Percentiles rank a stretch among this genome's conserved stretches.
Conservation (phyloP, 2,113 vertebrate species). For the Ptilorrhoa leucosticta region DNA sequence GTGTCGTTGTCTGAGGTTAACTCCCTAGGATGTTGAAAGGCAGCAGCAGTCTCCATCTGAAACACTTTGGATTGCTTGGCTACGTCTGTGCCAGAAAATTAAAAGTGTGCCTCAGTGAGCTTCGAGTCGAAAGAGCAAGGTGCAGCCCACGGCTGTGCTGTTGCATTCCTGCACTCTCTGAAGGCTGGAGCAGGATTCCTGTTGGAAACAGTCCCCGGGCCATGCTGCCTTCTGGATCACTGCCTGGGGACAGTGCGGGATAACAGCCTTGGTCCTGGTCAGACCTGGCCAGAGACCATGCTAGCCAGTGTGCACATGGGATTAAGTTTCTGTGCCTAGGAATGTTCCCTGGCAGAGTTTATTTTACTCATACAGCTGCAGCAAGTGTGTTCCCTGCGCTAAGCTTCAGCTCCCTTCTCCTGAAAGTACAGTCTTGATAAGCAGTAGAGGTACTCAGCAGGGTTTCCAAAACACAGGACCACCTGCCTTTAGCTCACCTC, state of each 20-base stretch:
- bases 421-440: accelerated
- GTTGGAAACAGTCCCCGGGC: accelerated
- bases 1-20: not conserved
- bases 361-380: not conserved
- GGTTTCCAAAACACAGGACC: not conserved
- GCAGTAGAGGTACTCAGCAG: not conserved
- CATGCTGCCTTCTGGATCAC: accelerated
- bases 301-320: not conserved
- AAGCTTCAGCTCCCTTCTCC: not conserved
- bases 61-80: not conserved
- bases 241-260: accelerated
- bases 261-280: not conserved
- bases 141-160: not conserved
- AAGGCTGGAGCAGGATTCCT: not conserved
- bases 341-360: not conserved
- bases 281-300: accelerated
- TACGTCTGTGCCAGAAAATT: not conserved
- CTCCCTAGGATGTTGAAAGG: not conserved
- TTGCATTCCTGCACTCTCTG: not conserved
- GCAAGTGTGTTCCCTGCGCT: not conserved
- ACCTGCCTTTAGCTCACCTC: not conserved
- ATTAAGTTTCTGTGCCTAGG: not conserved
- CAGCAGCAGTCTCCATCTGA: not conserved
- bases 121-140: accelerated
- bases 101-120: not conserved